These are phyloP conservation scores for Calypte anna DNA, from an alignment of 2,113 vertebrate species.

Conservation along the genomic window DNA sequence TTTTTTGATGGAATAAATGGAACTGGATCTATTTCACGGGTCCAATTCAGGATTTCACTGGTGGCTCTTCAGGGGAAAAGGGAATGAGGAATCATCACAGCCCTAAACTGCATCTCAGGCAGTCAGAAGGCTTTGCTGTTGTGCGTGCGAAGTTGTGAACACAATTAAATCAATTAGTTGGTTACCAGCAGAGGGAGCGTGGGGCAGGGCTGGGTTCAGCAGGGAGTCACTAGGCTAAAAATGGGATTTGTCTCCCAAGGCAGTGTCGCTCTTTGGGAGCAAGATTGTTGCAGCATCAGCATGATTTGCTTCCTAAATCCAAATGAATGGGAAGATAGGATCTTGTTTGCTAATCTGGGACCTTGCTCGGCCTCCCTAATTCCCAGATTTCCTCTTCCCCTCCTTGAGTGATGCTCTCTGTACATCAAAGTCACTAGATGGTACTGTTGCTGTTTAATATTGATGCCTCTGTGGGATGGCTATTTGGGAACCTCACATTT, in stretches of 20 bases:
- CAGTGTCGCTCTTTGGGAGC: neutral
- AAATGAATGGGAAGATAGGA: neutral
- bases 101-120: neutral
- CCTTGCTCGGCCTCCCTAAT: neutral
- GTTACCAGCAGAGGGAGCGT: slow-evolving; percentile 40
- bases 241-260: neutral
- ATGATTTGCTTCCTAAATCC: neutral
- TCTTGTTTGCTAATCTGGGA: neutral
- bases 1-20: neutral
- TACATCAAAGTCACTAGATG: slow-evolving; percentile 31
- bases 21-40: neutral
- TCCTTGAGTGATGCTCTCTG: neutral
- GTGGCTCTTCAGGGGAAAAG: neutral
- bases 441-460: slow-evolving; percentile 53
- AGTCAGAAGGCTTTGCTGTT: neutral
- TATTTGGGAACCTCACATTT: neutral
- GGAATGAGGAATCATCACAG: neutral
- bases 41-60: neutral
- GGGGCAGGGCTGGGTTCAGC: slow-evolving; percentile 47
- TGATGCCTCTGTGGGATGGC: neutral
- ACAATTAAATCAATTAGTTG: neutral
- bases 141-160: neutral
- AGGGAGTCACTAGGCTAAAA: neutral
- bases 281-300: neutral
- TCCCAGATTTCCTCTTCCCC: neutral